phyloP scores from a whole-genome alignment of 1,140 invertebrate genomes.

The Coboldia fuscipes region DNA sequence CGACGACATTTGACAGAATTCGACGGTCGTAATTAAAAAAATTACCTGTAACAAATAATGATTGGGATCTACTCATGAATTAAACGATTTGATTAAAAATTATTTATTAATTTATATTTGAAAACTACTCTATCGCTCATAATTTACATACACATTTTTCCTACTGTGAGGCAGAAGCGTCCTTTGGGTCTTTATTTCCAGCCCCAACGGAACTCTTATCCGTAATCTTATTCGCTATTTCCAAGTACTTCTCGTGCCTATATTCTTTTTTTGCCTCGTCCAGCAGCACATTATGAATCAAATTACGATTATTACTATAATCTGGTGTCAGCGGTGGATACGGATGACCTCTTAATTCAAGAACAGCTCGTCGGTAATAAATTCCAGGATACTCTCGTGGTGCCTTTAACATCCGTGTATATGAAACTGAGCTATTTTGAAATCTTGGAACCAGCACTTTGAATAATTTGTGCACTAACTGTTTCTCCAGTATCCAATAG shows the following conservation, averaged over 20 bases:
- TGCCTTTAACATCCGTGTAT: slow-evolving; percentile 48
- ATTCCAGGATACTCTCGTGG: slow-evolving; percentile 34
- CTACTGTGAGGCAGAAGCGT: too few species aligned
- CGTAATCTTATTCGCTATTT: too few species aligned
- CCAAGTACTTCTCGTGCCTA: slow-evolving; percentile 12
- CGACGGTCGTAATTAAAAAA: too few species aligned
- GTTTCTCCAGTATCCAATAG: slow-evolving; percentile 76
- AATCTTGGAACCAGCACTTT: slow-evolving; percentile 76
- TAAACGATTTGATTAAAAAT: too few species aligned
- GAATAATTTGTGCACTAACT: slow-evolving; percentile 78
- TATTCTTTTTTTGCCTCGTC: slow-evolving; percentile 52
- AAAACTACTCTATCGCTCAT: too few species aligned
- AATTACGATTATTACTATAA: slow-evolving; percentile 28
- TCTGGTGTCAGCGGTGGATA: slow-evolving; percentile 34
- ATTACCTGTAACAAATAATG: too few species aligned
- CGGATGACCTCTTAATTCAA: slow-evolving; percentile 62
- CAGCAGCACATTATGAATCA: slow-evolving; percentile 47
- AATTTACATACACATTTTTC: too few species aligned
- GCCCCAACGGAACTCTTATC: too few species aligned
- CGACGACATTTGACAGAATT: too few species aligned
- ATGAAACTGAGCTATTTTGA: slow-evolving; percentile 42
- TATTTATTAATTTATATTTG: too few species aligned
- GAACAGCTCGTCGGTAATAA: slow-evolving; percentile 30
- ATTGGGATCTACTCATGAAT: too few species aligned
- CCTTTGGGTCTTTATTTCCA: too few species aligned